Evolutionary conservation across 2,797 vertebrate genomes (phyloP), one percentile per base, ranked within the genome.

Genomic region (Novumbra hubbsi): DNA sequence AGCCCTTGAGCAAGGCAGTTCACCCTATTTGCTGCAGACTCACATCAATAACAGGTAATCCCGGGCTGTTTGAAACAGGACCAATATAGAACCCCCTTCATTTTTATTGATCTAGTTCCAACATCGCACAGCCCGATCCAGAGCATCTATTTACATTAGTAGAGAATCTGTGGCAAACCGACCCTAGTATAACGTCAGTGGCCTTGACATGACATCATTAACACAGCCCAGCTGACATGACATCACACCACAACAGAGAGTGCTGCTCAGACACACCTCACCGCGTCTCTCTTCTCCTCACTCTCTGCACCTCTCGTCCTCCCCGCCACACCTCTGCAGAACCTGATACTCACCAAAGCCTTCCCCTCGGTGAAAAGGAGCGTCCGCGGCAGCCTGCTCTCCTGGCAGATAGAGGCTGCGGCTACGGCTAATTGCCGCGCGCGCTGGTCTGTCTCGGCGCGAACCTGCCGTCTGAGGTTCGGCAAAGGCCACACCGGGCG

Each of bases 321-420:
- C 34, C n/a, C 66, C 48, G 4, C n/a, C 38, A 21, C 28, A 17
- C 32, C 64, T 16, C 64, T 66, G 28, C 3, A 19, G 15, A 32
- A 19, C 32, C n/a, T 41, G 4, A 12, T 68, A 38, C n/a, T 48
- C 38, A n/a, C 66, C 28, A 38, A 12, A 15, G 19, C 21, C 38
- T 27, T 7, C 34, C 21, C 21, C 19, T 15, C 15, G 0, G n/a
- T 63, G 30, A 14, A 27, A 27, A 48, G 4, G 15, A 57, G 27
- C 21, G 5, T 5, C 60, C 24, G 21, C 24, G 27, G 60, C 27
- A 63, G 60, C 27, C 60, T 24, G 5, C 60, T 88, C 86, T 87
- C 80, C 86, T 90, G 84, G 82, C 60, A 30, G 24, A 24, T 5
- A 62, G 5, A 15, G 27, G 60, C 60, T 63, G 24, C 30, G 11